Percentiles rank a stretch among this genome's conserved stretches.
Conservation (phyloP, 2,113 vertebrate genomes). For the Mastomys natalensis region DNA sequence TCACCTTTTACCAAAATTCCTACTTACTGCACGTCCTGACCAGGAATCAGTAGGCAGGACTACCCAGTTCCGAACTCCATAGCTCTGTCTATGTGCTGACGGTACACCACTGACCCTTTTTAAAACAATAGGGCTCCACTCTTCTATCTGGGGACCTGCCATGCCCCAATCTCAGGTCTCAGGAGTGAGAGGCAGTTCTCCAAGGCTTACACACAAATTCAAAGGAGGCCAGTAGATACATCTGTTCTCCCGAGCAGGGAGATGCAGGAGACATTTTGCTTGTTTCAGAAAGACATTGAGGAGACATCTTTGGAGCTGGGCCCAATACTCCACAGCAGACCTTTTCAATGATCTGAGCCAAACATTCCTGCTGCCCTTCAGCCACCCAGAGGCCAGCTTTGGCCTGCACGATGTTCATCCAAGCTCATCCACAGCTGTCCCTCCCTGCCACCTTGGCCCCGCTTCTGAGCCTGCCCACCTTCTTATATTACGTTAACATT, state of each 20-base stretch:
- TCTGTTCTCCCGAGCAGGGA: background rate
- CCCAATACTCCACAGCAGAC: background rate
- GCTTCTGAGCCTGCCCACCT: background rate
- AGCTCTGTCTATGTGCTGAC: background rate
- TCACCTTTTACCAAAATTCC: background rate
- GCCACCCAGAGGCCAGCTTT: background rate
- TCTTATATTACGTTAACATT: no score
- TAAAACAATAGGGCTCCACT: background rate
- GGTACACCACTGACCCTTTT: background rate
- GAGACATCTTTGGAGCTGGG: background rate
- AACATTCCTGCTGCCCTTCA: background rate
- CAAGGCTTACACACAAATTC: background rate
- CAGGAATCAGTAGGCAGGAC: background rate
- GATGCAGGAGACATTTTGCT: background rate
- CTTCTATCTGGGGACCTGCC: background rate
- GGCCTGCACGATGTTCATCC: accelerated
- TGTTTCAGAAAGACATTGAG: background rate
- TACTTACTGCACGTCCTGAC: background rate
- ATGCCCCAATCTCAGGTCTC: background rate
- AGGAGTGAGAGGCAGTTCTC: background rate
- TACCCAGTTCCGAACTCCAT: background rate
- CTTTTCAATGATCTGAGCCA: background rate
- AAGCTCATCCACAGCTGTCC: background rate
- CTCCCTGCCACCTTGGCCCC: accelerated
- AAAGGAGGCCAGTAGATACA: background rate